Conservation (phyloP, 2,797 vertebrate species). For the Amazona ochrocephala region DNA sequence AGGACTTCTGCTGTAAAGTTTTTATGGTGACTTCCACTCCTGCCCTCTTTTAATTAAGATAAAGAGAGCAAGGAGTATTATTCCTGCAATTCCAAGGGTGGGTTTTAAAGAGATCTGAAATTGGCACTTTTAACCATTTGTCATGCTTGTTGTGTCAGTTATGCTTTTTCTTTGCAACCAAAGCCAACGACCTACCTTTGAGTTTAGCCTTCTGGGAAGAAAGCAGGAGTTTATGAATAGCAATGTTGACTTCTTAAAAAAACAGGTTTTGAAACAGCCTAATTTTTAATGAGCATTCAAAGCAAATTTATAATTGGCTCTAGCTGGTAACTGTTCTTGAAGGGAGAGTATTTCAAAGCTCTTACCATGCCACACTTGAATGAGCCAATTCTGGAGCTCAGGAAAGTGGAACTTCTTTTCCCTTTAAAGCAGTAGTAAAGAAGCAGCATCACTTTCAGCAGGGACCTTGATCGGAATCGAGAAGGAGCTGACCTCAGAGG, state of each 20-base stretch:
- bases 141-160: not conserved
- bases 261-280: not conserved
- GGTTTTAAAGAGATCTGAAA: not conserved
- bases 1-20: not conserved
- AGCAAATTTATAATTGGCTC: not conserved
- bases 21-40: not conserved
- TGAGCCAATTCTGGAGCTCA: not conserved
- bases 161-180: not conserved
- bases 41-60: not conserved
- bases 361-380: not conserved
- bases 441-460: not conserved
- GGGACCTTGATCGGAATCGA: not conserved
- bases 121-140: not conserved
- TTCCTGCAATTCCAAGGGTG: not conserved
- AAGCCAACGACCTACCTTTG: not conserved
- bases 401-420: not conserved
- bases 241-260: not conserved
- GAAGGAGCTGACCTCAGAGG: not conserved
- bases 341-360: not conserved
- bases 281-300: not conserved
- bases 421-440: not conserved
- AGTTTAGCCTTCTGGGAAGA: not conserved
- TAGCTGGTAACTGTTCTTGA: not conserved
- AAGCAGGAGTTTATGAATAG: not conserved
- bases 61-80: not conserved